phyloP scores from a whole-genome alignment of 2,113 vertebrate species.

The Carettochelys insculpta region DNA sequence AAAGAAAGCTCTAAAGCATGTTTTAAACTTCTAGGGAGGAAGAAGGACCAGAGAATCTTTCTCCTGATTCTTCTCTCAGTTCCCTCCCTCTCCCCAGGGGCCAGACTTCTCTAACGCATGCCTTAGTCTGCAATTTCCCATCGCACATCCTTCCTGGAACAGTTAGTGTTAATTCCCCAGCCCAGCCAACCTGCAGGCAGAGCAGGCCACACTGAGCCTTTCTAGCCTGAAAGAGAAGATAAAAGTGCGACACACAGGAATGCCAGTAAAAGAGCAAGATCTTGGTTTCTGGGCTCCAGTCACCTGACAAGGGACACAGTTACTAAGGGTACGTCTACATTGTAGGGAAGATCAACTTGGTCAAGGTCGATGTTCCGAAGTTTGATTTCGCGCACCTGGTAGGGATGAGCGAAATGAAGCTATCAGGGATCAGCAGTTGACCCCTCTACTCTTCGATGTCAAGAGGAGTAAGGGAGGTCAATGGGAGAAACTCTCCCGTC shows the following conservation, averaged over 20 bases:
- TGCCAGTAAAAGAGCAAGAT: not conserved
- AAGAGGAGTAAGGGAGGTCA: no score
- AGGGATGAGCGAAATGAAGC: no score
- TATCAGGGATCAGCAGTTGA: no score
- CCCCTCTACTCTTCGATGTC: no score
- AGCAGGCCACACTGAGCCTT: not conserved
- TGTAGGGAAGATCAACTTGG: no score
- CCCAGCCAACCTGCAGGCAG: not conserved
- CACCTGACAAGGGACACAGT: not conserved
- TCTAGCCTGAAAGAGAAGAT: not conserved
- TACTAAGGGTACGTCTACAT: no score
- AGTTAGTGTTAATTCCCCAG: not conserved
- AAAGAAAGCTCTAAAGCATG: not conserved
- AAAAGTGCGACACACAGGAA: not conserved
- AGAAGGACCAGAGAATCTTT: not conserved
- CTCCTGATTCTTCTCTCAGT: not conserved
- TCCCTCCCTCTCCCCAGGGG: not conserved
- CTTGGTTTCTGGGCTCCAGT: not conserved
- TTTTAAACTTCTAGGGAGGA: not conserved
- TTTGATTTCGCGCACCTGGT: no score
- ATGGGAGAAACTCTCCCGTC: no score
- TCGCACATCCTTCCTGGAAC: not conserved
- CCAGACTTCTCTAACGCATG: not conserved
- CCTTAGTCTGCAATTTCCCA: not conserved
- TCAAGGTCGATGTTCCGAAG: no score